Evolutionary conservation across 2,797 vertebrate genomes (phyloP), one percentile per base, ranked within the genome.

Genomic region (Hylomyscus alleni): DNA sequence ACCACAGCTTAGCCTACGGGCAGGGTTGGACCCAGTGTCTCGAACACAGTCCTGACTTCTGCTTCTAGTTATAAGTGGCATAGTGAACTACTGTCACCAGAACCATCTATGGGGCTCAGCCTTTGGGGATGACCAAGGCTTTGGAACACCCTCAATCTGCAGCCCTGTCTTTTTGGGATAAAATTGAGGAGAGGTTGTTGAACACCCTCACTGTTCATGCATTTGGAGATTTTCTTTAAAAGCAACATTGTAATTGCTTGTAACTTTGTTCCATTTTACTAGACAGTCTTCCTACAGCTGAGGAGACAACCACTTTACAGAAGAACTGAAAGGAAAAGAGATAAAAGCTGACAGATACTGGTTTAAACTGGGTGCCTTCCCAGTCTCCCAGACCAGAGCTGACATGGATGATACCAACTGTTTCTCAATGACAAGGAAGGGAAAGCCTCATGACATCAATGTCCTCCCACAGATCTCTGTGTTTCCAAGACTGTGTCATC

Each of bases 181-280:
- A 69, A 13, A 67, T 19, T 3, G 3, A 0, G 52, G 73, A 19
- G 73, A 0, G 6, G 22, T 0, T 92, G 50, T 11, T 92, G n/a
- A 78, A 34, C 52, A 60, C 1, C 11, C 26, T 73, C 40, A 65
- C 65, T 37, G 31, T 11, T 40, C 31, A 50, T 60, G 40, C 76
- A 78, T 88, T 52, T 37, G 62, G 40, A 91, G 50, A 82, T 2
- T 26, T 52, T 87, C 77, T 83, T 90, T 72, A 37, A 95, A 93
- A 76, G 6, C 31, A 65, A 75, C 56, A 77, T 13, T 56, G 8
- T 75, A 58, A 50, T 60, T 1, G 34, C 85, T 81, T 72, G 3
- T 67, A 86, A 65, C 22, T 81, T 84, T 14, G 44, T 20, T 77
- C n/a, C 34, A 88, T 72, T 52, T 34, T 22, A 24, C 17, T 50